Evolutionary conservation across 2,888 invertebrate species (phyloP).

Genomic region (Eristalis tenax): DNA sequence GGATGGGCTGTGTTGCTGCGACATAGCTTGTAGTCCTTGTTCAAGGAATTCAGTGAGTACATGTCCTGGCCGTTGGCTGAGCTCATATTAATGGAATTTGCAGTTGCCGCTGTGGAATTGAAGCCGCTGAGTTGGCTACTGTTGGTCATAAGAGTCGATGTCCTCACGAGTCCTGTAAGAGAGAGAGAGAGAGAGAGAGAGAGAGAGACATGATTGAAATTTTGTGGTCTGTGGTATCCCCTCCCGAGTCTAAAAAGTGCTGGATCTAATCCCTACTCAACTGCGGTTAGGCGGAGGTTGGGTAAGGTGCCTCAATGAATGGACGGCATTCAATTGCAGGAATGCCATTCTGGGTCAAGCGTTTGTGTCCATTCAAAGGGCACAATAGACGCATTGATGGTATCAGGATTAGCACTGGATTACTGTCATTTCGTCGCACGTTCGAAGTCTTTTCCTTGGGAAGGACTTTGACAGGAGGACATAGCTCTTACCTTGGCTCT

Average conservation of each 20-base stretch:
- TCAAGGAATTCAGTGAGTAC: slow-evolving; percentile 74
- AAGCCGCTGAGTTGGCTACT: slow-evolving; percentile 72
- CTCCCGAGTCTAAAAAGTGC: slow-evolving; percentile 24
- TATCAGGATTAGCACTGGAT: not conserved
- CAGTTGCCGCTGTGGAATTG: slow-evolving; percentile 51
- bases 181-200: slow-evolving; percentile 13
- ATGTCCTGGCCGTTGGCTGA: slow-evolving; percentile 60
- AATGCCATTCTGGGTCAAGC: no score
- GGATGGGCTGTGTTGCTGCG: slow-evolving; percentile 66
- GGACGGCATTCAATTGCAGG: no score
- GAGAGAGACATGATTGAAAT: slow-evolving; percentile 4
- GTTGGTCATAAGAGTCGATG: slow-evolving; percentile 74
- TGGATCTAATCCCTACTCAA: not conserved
- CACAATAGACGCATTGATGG: not conserved
- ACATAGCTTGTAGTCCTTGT: slow-evolving; percentile 71
- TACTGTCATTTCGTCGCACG: not conserved
- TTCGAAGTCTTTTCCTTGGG: not conserved
- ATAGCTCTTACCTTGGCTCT: no score
- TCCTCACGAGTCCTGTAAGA: slow-evolving; percentile 76
- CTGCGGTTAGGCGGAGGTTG: not conserved
- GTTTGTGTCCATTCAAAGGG: not conserved
- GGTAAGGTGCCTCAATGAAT: not conserved
- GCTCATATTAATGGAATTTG: slow-evolving; percentile 54
- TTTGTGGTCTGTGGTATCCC: slow-evolving; percentile 8
- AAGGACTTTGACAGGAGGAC: no score